phyloP scores from a whole-genome alignment of 2,113 vertebrate genomes.

The Pelecanoides urinatrix region DNA sequence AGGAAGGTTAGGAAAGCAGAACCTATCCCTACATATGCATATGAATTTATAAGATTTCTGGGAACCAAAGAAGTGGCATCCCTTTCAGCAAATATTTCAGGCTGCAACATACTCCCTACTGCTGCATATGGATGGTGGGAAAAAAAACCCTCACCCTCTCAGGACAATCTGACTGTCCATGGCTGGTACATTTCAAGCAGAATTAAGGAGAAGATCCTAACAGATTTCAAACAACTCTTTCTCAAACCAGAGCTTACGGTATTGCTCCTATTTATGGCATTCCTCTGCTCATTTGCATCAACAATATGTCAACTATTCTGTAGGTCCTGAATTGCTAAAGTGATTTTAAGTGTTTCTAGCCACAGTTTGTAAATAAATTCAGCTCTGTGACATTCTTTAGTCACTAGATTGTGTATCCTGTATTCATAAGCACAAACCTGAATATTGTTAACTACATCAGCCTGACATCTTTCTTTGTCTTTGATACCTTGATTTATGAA shows the following conservation, averaged over 20 bases:
- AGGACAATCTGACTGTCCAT: not conserved
- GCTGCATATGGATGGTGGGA: not conserved
- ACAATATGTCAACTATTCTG: not conserved
- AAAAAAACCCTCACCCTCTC: accelerated
- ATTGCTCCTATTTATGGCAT: not conserved
- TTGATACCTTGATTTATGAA: constrained; percentile 1
- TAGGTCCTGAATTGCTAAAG: not conserved
- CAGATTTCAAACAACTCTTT: not conserved
- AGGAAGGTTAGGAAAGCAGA: not conserved
- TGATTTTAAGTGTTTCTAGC: not conserved
- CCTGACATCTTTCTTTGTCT: not conserved
- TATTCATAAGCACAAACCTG: not conserved
- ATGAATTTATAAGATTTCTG: not conserved
- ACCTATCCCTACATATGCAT: not conserved
- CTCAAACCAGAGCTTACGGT: not conserved
- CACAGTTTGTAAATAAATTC: not conserved
- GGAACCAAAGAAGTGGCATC: not conserved
- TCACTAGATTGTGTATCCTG: not conserved
- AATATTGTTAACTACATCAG: not conserved
- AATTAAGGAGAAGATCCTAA: not conserved
- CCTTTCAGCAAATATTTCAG: not conserved
- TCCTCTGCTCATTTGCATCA: not conserved
- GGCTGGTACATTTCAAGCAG: not conserved
- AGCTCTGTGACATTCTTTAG: not conserved
- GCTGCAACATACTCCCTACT: not conserved